phyloP scores from a whole-genome alignment of 1,140 invertebrate genomes.

The Polypedilum pembai region DNA sequence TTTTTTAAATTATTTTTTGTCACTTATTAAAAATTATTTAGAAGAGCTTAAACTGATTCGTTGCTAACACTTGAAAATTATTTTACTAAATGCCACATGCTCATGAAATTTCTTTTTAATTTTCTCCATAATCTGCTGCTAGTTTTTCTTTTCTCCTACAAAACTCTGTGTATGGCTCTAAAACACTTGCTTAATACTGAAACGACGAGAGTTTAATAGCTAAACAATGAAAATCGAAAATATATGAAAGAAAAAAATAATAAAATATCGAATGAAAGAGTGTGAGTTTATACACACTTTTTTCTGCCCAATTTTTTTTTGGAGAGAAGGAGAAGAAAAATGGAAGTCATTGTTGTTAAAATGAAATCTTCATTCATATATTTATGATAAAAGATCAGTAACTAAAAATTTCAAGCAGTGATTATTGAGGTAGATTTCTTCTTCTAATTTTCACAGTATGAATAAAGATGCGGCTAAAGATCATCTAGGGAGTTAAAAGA shows the following conservation, averaged over 20 bases:
- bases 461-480: no score
- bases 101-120: not conserved
- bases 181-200: constrained; percentile 13
- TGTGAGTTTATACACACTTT: not conserved
- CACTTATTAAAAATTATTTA: not conserved
- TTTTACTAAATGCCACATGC: constrained; percentile 1
- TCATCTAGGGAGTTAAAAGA: no score
- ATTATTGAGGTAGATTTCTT: no score
- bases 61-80: not conserved
- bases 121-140: not conserved
- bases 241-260: constrained; percentile 15
- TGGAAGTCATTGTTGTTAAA: not conserved
- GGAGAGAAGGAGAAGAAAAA: not conserved
- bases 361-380: constrained; percentile 1
- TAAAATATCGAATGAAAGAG: not conserved
- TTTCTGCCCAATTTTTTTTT: constrained; percentile 17
- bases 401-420: not conserved
- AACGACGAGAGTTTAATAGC: constrained; percentile 14
- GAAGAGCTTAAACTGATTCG: not conserved
- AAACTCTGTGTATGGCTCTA: not conserved
- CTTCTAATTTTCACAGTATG: no score
- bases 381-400: not conserved
- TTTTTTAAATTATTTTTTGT: not conserved
- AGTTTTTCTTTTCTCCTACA: not conserved
- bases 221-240: constrained; percentile 7